A percentile compares a stretch with the other conserved stretches of the same genome.
These are phyloP conservation scores for Paramormyrops kingsleyae DNA, from an alignment of 2,113 vertebrate genomes.

Conservation along the genomic window DNA sequence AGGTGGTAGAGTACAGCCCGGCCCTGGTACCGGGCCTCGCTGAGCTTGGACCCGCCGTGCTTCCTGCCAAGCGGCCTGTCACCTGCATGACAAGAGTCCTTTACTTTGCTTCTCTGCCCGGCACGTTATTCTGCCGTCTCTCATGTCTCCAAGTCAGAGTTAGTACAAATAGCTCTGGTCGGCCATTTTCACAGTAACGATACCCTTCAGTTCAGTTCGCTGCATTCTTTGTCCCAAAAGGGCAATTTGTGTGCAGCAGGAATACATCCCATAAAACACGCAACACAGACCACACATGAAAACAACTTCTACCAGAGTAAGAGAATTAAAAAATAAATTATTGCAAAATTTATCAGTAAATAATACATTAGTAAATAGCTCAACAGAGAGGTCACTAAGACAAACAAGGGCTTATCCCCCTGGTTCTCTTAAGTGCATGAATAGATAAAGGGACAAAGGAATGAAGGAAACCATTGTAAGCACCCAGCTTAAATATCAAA, in stretches of 20 bases:
- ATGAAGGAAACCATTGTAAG: slow-evolving; percentile 1
- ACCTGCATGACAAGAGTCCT: slow-evolving; percentile 37
- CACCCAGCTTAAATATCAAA: slow-evolving; percentile 21
- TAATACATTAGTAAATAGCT: too few relatives aligned
- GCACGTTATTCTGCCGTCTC: not conserved
- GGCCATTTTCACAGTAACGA: not conserved
- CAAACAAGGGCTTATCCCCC: too few relatives aligned
- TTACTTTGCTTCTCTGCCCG: not conserved
- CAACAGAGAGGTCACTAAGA: too few relatives aligned
- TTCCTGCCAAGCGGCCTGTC: slow-evolving; percentile 70
- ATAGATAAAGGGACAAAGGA: too few relatives aligned
- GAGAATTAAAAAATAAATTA: too few relatives aligned
- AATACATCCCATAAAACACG: too few relatives aligned
- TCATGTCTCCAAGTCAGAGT: not conserved
- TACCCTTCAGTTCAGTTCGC: not conserved
- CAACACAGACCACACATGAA: too few relatives aligned
- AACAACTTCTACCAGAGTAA: too few relatives aligned
- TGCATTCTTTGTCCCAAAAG: too few relatives aligned
- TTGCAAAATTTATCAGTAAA: too few relatives aligned
- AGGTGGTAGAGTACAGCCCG: slow-evolving; percentile 72
- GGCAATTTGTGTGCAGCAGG: too few relatives aligned
- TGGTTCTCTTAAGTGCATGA: too few relatives aligned
- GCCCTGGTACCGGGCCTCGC: slow-evolving; percentile 68
- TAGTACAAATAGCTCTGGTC: not conserved
- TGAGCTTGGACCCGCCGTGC: slow-evolving; percentile 61